phyloP scores from a whole-genome alignment of 2,888 invertebrate species.

The Drosophila paranaensis region DNA sequence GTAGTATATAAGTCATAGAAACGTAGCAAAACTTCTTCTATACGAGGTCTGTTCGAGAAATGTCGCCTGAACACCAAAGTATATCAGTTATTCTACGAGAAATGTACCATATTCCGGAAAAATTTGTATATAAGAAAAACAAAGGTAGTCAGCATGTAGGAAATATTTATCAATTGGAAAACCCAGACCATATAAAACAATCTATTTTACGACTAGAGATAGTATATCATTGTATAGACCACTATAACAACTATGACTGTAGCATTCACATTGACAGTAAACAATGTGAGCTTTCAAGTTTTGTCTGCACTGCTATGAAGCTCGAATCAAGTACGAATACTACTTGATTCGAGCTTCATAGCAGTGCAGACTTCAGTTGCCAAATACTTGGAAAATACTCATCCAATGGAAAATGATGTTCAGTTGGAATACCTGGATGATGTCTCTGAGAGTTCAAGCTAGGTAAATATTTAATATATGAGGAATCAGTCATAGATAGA shows the following conservation, averaged over 20 bases:
- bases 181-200: not conserved
- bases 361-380: too few species aligned
- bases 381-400: not conserved
- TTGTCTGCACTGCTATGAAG: not conserved
- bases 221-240: not conserved
- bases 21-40: not conserved
- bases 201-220: not conserved
- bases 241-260: too few species aligned
- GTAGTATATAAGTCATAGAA: not conserved
- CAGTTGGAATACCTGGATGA: too few species aligned
- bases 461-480: too few species aligned
- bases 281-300: not conserved
- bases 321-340: not conserved
- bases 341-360: too few species aligned
- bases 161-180: not conserved
- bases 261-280: not conserved
- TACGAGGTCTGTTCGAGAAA: too few species aligned
- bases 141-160: not conserved
- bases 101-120: not conserved
- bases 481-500: not conserved
- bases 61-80: not conserved
- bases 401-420: not conserved
- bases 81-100: not conserved
- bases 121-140: not conserved
- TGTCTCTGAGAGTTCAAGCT: too few species aligned